Evolutionary conservation across 1,140 invertebrate species (phyloP), one percentile per base, ranked within the genome.

Genomic region (Eumeta japonica): DNA sequence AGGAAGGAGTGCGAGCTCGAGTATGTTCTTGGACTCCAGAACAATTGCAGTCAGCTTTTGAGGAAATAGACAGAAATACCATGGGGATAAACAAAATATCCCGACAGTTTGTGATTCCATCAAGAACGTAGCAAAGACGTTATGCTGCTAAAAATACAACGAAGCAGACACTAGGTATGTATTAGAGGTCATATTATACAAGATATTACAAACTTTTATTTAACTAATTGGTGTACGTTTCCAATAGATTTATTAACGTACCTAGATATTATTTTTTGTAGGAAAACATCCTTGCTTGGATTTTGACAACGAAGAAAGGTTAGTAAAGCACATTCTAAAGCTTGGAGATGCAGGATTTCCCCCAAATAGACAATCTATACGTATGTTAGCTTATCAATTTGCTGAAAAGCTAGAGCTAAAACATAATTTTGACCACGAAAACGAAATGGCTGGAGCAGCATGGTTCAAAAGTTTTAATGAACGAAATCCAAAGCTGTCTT

Each of bases 381-480:
- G 50, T 7, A 28, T 3, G 11, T 16, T 37, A 28, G 56, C 51
- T 33, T 55, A 43, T 37, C 17, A 54, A 28, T 56, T 52, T 48
- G 46, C 52, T 18, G 44, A 58, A 46, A 43, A 54, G 28, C 39
- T 54, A 28, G 16, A 39, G 17, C 15, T 60, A 1, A 41, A 52
- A 28, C 41, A 57, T 40, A 41, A 29, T 32, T 55, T 61, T 37
- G 40, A 55, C 17, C 39, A 44, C 28, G 42, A 57, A 49, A 48
- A 7, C 11, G 1, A 49, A 28, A 50, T 28, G 27, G 55, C 52
- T 40, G 49, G 47, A 16, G 35, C 35, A 35, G 31, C 44, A 33
- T 62, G 55, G 53, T 35, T 65, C 1, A 30, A 41, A 39, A 37
- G 14, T 12, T 55, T 57, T 46, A 14, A 59, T 34, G 35, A 46